These are phyloP conservation scores for Corythucha ciliata DNA, from an alignment of 2,888 invertebrate species.

Conservation along the genomic window DNA sequence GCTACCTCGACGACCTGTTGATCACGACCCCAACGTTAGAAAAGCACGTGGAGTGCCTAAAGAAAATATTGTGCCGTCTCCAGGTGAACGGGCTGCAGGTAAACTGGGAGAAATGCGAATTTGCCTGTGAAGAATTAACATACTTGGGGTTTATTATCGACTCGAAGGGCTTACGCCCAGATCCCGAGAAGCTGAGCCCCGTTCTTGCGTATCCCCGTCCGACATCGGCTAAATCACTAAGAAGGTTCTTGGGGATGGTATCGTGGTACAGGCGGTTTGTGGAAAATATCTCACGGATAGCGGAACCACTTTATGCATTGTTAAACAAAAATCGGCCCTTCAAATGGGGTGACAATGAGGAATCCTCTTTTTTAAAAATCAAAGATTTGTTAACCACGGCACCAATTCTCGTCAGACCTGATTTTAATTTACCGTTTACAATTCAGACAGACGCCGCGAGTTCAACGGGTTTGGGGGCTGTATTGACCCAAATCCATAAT, in stretches of 20 bases:
- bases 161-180: not conserved
- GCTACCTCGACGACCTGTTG: constrained; percentile 17
- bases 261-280: constrained; percentile 16
- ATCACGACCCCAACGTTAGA: constrained; percentile 3
- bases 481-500: not conserved
- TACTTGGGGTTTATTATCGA: constrained; percentile 7
- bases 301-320: constrained; percentile 1
- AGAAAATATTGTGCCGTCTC: not conserved
- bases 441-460: constrained; percentile 3
- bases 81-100: not conserved
- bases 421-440: not conserved
- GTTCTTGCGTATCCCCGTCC: not conserved
- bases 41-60: not conserved
- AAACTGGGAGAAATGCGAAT: constrained; percentile 10
- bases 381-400: constrained; percentile 8
- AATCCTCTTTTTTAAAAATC: not conserved
- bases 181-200: constrained; percentile 4
- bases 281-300: not conserved
- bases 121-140: not conserved
- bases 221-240: not conserved
- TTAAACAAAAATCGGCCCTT: constrained; percentile 1
- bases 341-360: constrained; percentile 3
- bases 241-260: constrained; percentile 4
- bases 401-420: not conserved
- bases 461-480: not conserved